These are phyloP conservation scores for Limnothrissa miodon DNA, from an alignment of 2,113 vertebrate genomes.

Conservation along the genomic window DNA sequence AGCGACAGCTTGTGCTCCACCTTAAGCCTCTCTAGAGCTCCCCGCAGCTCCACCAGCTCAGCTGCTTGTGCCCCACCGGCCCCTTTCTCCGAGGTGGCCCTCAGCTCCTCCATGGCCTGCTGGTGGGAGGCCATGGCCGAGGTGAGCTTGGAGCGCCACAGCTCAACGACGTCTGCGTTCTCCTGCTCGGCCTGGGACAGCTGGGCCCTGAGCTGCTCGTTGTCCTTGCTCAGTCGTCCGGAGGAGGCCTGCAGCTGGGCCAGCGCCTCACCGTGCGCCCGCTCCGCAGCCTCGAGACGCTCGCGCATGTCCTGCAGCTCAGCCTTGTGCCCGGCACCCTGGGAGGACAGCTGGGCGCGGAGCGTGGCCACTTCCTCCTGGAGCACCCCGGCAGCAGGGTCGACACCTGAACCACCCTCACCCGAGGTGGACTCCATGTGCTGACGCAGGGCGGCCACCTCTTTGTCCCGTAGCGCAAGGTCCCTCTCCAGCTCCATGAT, in stretches of 20 bases:
- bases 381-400: constrained; percentile 74
- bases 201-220: constrained; percentile 79
- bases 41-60: constrained; percentile 80
- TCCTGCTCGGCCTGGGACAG: constrained; percentile 84
- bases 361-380: constrained; percentile 85
- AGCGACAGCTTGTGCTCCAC: constrained; percentile 74
- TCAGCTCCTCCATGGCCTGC: constrained; percentile 86
- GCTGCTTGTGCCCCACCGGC: constrained; percentile 72
- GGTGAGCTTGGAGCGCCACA: constrained; percentile 86
- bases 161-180: constrained; percentile 73
- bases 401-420: constrained; percentile 61
- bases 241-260: constrained; percentile 72
- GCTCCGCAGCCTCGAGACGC: constrained; percentile 74
- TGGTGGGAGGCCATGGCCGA: constrained; percentile 82
- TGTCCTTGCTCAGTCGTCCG: constrained; percentile 80
- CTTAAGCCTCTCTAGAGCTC: constrained; percentile 79
- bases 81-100: constrained; percentile 81
- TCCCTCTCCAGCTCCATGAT: constrained; percentile 97
- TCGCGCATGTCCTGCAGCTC: constrained; percentile 73
- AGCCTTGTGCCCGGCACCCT: constrained; percentile 69
- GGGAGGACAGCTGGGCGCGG: constrained; percentile 78
- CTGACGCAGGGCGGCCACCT: constrained; percentile 83
- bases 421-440: constrained; percentile 78
- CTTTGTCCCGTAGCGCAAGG: constrained; percentile 79
- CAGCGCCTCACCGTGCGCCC: constrained; percentile 71